Evolutionary conservation across 2,888 invertebrate genomes (phyloP).

Genomic region (Chalcosyrphus nemorum): DNA sequence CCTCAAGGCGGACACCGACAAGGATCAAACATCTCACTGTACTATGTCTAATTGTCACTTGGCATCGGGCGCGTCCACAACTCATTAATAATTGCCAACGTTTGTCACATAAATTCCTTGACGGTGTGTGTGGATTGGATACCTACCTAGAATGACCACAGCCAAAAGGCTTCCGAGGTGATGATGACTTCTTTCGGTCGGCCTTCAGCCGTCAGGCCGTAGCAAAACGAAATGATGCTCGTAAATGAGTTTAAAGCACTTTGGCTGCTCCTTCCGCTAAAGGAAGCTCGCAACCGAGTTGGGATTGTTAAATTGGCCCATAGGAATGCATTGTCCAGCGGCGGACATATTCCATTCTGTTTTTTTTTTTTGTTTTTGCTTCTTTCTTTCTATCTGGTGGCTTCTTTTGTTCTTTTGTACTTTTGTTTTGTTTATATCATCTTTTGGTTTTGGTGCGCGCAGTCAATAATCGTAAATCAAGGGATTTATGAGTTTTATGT

Average conservation of each 20-base stretch:
- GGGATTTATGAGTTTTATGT: slow-evolving; percentile 73
- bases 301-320: slow-evolving; percentile 68
- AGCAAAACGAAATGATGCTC: slow-evolving; percentile 45
- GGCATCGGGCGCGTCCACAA: slow-evolving; percentile 54
- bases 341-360: background rate
- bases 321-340: slow-evolving; percentile 66
- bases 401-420: background rate
- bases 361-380: slow-evolving; percentile 40
- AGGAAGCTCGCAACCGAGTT: slow-evolving; percentile 21
- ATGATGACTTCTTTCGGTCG: slow-evolving; percentile 69
- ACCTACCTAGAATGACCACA: slow-evolving; percentile 41
- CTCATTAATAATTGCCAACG: slow-evolving; percentile 67
- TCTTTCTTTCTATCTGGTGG: slow-evolving; percentile 16
- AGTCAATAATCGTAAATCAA: slow-evolving; percentile 73
- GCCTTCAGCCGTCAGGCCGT: slow-evolving; percentile 53
- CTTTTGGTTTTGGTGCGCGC: slow-evolving; percentile 67
- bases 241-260: slow-evolving; percentile 58
- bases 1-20: background rate
- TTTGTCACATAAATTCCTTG: slow-evolving; percentile 66
- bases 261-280: background rate
- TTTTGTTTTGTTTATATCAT: slow-evolving; percentile 38
- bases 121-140: background rate
- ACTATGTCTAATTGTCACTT: slow-evolving; percentile 70
- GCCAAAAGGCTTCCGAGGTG: slow-evolving; percentile 57
- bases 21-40: slow-evolving; percentile 64